phyloP scores from a whole-genome alignment of 2,888 invertebrate species.

The Aethes cnicana region DNA sequence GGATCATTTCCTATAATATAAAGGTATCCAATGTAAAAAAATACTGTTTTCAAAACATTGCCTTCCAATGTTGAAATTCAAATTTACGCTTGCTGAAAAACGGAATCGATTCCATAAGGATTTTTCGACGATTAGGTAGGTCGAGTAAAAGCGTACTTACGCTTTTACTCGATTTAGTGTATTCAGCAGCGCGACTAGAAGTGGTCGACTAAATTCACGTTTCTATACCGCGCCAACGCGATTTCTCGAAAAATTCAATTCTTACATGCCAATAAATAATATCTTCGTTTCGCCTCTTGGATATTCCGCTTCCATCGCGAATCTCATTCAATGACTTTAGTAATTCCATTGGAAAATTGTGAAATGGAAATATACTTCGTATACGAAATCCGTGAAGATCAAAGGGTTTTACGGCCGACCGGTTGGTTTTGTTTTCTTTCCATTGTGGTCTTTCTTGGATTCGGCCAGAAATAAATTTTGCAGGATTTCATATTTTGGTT shows the following conservation, averaged over 20 bases:
- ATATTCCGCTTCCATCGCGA: constrained; percentile 22
- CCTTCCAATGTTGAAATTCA: too few species aligned
- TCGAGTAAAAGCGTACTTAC: too few species aligned
- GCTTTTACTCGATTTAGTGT: constrained; percentile 2
- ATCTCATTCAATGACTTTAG: constrained; percentile 21
- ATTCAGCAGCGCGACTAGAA: constrained; percentile 11
- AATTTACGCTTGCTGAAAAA: too few species aligned
- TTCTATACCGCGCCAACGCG: constrained; percentile 33
- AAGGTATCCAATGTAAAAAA: too few species aligned
- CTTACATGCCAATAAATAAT: constrained; percentile 33
- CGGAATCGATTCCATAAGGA: too few species aligned
- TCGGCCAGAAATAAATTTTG: constrained; percentile 2
- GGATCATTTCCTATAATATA: too few species aligned
- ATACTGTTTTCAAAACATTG: too few species aligned
- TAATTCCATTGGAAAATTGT: constrained; percentile 26
- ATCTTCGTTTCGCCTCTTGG: constrained; percentile 20
- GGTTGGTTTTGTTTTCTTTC: constrained; percentile 12
- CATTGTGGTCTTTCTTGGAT: constrained; percentile 10
- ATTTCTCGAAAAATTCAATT: constrained; percentile 36
- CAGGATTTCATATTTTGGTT: not conserved
- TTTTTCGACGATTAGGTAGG: not conserved
- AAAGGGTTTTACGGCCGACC: constrained; percentile 11
- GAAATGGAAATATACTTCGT: constrained; percentile 13
- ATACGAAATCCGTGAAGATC: constrained; percentile 17
- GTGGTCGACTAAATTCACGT: constrained; percentile 15